Evolutionary conservation across 2,888 invertebrate species (phyloP).

Genomic region (Melanchra persicariae): DNA sequence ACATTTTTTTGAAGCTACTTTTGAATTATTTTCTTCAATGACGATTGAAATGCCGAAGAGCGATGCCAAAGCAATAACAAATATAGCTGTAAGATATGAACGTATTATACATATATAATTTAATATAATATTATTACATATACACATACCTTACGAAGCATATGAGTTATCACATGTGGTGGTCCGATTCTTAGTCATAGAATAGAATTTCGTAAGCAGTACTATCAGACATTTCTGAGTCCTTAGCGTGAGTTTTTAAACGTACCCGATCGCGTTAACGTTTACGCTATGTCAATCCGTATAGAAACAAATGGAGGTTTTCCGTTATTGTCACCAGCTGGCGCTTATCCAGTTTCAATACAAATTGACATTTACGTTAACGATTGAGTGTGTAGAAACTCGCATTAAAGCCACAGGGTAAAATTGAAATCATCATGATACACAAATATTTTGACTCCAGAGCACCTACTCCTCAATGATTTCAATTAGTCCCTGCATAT

Average conservation of each 20-base stretch:
- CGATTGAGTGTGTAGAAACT: too few relatives aligned
- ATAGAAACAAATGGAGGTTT: too few relatives aligned
- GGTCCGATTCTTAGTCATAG: constrained; percentile 73
- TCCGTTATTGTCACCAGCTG: too few relatives aligned
- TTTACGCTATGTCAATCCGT: too few relatives aligned
- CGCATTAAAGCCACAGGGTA: background rate
- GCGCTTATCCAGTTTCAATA: too few relatives aligned
- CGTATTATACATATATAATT: constrained; percentile 17
- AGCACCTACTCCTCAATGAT: constrained; percentile 1
- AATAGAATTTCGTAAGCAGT: constrained; percentile 59
- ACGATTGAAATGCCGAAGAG: background rate
- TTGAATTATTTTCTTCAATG: too few relatives aligned
- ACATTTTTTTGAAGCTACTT: background rate
- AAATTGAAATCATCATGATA: constrained; percentile 25
- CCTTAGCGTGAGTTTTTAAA: background rate
- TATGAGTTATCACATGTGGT: constrained; percentile 77
- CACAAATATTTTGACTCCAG: background rate
- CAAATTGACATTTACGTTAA: too few relatives aligned
- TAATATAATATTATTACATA: constrained; percentile 39
- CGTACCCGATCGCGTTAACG: too few relatives aligned
- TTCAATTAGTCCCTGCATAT: constrained; percentile 15
- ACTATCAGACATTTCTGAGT: constrained; percentile 33
- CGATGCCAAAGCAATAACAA: constrained; percentile 33
- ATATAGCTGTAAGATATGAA: constrained; percentile 32
- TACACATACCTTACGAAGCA: constrained; percentile 73